Base-by-base conservation (phyloP, 1,140 invertebrate genomes). In the Ceratina australensis region DNA sequence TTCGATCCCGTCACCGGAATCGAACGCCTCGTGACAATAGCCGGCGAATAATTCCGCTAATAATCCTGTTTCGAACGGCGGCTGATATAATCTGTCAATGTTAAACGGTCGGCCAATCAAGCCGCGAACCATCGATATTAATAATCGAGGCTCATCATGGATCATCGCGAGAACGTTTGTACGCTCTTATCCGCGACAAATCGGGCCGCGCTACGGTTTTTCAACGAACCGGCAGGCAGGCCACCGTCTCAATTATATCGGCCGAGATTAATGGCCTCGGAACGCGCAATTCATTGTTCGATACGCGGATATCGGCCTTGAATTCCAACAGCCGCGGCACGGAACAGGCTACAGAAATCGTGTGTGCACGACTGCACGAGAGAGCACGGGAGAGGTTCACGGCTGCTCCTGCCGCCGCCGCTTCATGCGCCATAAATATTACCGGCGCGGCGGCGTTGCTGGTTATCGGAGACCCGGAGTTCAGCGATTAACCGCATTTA, bases 371-470 rank as follows among this genome's bases (percentile, higher is more conserved):
- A 22, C 50, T 26, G 49, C 26, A 65, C 64, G 3, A 24, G 24
- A 54, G 52, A 68, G 33, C 33, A 42, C 33, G 33, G 10, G 33
- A 42, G 33, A 72, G 81, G 64, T 81, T 56, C 73, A 60, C 26
- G 73, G 69, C 69, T 82, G 66, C 33, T n/a, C n/a, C n/a, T n/a
- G n/a, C n/a, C n/a, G n/a, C n/a, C n/a, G n/a, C n/a, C 5, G 33
- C 69, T 60, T 76, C 50, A 60, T 75, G 61, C 57, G 65, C 65
- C 79, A 79, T 86, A 85, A 86, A 86, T 86, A 86, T 80, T 82
- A 63, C 33, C 33, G 42, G 47, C 59, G 26, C 20, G 28, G 22
- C 49, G 22, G 16, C 20, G 33, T 47, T 64, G 22, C 49, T 47
- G 75, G 75, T 63, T 54, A 78, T 76, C 56, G 73, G 22, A 10